A percentile compares a stretch with the other conserved stretches of the same genome.
phyloP scores from a whole-genome alignment of 2,113 vertebrate genomes.

The Elaphurus davidianus region DNA sequence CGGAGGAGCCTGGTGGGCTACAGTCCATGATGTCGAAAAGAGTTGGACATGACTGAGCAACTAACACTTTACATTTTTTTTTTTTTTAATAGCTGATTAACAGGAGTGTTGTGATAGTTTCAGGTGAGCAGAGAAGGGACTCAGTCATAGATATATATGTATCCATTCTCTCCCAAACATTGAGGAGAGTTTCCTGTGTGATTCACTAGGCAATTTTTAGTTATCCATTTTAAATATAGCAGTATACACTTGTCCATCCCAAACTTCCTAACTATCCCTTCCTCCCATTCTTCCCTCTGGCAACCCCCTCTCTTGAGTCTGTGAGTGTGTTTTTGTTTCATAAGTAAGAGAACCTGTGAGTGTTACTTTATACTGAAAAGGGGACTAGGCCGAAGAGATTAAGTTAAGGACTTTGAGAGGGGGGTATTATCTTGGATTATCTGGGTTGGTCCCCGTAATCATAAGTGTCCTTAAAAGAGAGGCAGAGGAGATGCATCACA shows the following conservation, averaged over 20 bases:
- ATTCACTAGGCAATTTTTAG: neutral
- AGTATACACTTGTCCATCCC: neutral
- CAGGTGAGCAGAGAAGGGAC: neutral
- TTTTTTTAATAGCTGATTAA: neutral
- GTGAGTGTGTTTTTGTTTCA: neutral
- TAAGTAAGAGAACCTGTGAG: neutral
- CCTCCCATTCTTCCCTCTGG: neutral
- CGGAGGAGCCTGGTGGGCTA: neutral
- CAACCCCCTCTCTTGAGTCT: neutral
- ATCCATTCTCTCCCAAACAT: neutral
- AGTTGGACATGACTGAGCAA: neutral
- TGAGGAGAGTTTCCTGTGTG: neutral
- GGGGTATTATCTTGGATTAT: neutral
- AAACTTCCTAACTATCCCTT: neutral
- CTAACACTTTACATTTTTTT: neutral
- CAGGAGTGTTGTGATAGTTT: neutral
- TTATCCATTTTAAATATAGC: neutral
- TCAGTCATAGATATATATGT: neutral
- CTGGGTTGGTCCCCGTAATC: too few species aligned
- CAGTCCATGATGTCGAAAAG: neutral
- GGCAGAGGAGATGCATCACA: neutral
- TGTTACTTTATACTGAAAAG: neutral
- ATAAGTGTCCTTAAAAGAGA: neutral
- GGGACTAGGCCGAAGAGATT: neutral
- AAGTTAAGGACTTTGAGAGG: neutral